Base-by-base conservation (phyloP, 2,888 invertebrate genomes). In the Agrotis clavis region DNA sequence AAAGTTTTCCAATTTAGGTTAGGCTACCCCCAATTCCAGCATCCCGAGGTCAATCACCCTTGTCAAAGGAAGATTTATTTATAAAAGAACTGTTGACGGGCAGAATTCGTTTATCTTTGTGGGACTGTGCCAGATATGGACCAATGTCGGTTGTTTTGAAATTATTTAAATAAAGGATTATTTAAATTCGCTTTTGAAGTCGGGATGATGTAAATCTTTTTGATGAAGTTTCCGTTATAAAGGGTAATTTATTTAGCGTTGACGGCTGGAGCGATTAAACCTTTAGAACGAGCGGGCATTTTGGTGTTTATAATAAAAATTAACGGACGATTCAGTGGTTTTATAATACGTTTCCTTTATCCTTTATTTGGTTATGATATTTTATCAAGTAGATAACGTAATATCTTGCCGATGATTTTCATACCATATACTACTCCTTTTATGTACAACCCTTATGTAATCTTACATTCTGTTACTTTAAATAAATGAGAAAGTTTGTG, bases 1-100 rank as follows among this genome's bases (percentile, higher is more conserved):
- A 86, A 92, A 92, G 86, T 92, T 92, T 90, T 90, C 90, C 91
- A 91, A 92, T 91, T 91, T 90, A 78, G 83, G 83, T 84, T 85
- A 83, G 81, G 82, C 77, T 82, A 85, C 84, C 83, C 84, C 73
- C 81, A 81, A 75, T 76, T 74, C 61, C 54, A 61, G 61, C 25
- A 30, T 25, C 50, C 54, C 67, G 69, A 71, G 89, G 85, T 86
- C 85, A 83, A 19, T 81, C 79, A 74, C 76, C 87, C 79, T 69
- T 66, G 63, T 60, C 71, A 64, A 83, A 84, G 82, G 73, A 74
- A 82, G 82, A 86, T 87, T 88, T 87, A 86, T 89, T 86, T 83
- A 80, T 84, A 74, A 25, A 79, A 84, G 79, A 82, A 77, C 69
- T 80, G 77, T 77, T 71, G 74, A 63, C 60, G 62, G 54, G 56